Base-by-base conservation (phyloP, 2,888 invertebrate genomes). In the Cheilosia urbana region DNA sequence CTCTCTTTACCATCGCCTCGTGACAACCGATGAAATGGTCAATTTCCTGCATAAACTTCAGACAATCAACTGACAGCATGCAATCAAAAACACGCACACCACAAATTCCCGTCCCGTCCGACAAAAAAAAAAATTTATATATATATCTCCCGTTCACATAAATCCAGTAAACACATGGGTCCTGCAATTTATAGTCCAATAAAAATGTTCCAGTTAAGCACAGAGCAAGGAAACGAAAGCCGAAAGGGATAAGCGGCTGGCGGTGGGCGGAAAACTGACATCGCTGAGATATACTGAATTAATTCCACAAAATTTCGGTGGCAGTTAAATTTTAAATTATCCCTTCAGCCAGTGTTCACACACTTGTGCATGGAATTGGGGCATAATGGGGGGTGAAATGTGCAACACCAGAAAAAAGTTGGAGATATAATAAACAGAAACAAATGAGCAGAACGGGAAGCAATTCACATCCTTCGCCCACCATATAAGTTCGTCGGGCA, bases 161-260 rank as follows among this genome's bases (percentile, higher is more conserved):
- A 80, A 73, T 80, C 58, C 73, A 60, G 60, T 40, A 60, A 75
- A 75, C 80, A 66, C 75, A 80, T 80, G 73, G 73, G 60, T 68
- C 72, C 62, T 80, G 80, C 80, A 75, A 75, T 80, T 80, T 80
- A 80, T 80, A 62, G 80, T 75, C 80, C 73, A 80, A 80, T 80
- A 75, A 80, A 80, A 80, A 66, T 75, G 80, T 68, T 62, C 73
- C 73, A 75, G 80, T 80, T 80, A 80, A 80, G 68, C 80, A 72
- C 73, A 75, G 49, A 11, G 68, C 24, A 65, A 57, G 47, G 37
- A 21, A 27, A 75, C 27, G 19, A 27, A 57, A 11, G 58, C 30
- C 21, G 51, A 69, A 69, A 47, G 57, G 69, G 30, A 76, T 60
- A 76, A n/a, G 17, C n/a, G 17, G 68, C 60, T 42, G 51, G 42